Evolutionary conservation across 2,113 vertebrate species (phyloP), one percentile per base, ranked within the genome.

Genomic region (Brevimyrus niger): DNA sequence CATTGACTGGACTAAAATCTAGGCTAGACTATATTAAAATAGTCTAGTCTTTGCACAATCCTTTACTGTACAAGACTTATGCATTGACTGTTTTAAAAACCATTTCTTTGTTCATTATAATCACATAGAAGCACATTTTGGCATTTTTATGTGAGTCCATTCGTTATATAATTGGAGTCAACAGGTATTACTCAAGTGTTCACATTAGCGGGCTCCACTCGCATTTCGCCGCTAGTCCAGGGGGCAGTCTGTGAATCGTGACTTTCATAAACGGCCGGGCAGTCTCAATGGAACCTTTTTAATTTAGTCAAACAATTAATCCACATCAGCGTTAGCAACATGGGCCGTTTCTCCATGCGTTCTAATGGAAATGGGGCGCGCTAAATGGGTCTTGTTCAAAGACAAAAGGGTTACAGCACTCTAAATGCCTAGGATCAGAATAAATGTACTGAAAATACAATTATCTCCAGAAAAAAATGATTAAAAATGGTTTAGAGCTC

Each of bases 371-470:
- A 93, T 91, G 90, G 90, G 92, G 90, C 93, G 91, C 93, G 91
- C 84, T 87, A 94, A 94, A 95, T 93, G 91, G 90, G 50, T 87
- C 90, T 93, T 92, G 93, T 92, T 93, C 91, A 80, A 93, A 92
- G 91, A 93, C 90, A 92, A 90, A 93, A 31, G 88, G 91, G 87
- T 93, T 91, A 91, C 91, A 89, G 92, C 65, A 88, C 88, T 92
- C 88, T 93, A 93, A 94, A 92, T 93, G 93, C 91, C 87, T 73
- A 73, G 90, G 90, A 93, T 92, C 92, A 92, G 93, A 94, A 94
- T 93, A 94, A 94, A 95, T 95, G 92, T 93, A 93, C 61, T 93
- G 93, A 94, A 93, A 94, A 94, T 88, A 86, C 91, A 90, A 92
- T 95, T 94, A 93, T 94, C 88, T 91, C 50, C 88, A 84, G 53